Evolutionary conservation across 2,113 vertebrate species (phyloP), one percentile per base, ranked within the genome.

Genomic region (Anarrhichthys ocellatus): DNA sequence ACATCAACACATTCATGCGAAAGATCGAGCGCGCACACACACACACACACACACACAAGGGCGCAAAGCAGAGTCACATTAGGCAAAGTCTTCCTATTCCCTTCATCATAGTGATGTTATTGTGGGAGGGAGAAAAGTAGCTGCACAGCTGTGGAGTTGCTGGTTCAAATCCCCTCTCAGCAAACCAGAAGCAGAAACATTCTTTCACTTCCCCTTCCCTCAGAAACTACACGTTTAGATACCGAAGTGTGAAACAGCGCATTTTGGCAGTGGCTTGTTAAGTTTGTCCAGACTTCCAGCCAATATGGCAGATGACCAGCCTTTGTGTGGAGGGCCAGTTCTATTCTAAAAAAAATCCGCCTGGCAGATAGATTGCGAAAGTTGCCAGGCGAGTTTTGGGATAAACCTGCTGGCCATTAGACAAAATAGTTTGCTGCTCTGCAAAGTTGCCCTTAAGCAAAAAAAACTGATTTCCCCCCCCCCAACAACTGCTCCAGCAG

Each of bases 271-370:
- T 1, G 58, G 38, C 83, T 80, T 74, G 73, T 87, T 83, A 88
- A 90, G 80, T 87, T 88, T 87, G 88, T 84, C 73, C 79, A 78
- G 68, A 73, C 73, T 88, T 79, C 2, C 76, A 84, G 88, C 93
- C 93, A 93, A 90, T 36, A 83, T 93, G 93, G 91, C 92, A 88
- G 76, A 76, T 62, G 78, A 91, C 92, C 90, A 92, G 87, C 61
- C 86, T 92, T 93, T 92, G 91, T 94, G 72, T 80, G 59, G 58
- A 61, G 68, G 83, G 88, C 92, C 91, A 92, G 86, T 89, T 88
- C 86, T 90, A 86, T 92, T 92, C 87, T 90, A 79, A 93, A 89
- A 88, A 85, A 40, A 52, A 59, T 84, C 81, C 73, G 70, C 91
- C 89, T 92, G 91, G 91, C 89, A 89, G 84, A 86, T 85, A 65